Evolutionary conservation across 2,113 vertebrate genomes (phyloP), one percentile per base, ranked within the genome.

Genomic region (Alouatta palliata): DNA sequence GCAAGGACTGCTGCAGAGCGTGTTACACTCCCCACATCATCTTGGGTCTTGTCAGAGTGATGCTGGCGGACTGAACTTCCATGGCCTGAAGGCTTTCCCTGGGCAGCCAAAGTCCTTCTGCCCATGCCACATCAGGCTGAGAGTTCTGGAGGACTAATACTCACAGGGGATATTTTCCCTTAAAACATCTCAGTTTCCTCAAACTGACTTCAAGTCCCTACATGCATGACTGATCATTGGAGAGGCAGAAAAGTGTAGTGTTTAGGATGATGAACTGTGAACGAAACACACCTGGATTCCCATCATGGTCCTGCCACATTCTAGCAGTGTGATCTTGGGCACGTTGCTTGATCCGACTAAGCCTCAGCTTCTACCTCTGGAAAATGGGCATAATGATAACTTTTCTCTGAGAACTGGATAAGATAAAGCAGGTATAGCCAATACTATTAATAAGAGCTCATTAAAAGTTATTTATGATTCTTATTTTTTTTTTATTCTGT

Each of bases 1-100:
- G 1, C 25, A 54, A 58, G 37, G 27, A 32, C 40, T 21, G 0
- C 0, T 45, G 32, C 71, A 61, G n/a, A 85, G 27, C 13, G 6
- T 13, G 10, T 25, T n/a, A 3, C 43, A 16, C 35, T 32, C 12
- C 47, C 3, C 64, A 32, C 11, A 6, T 12, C 30, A 35, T 30
- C 37, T 30, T n/a, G 27, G 40, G 7, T 17, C 56, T 75, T 49
- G 45, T 13, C 27, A 17, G 3, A 25, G 12, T 35, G 27, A 47
- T 25, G 30, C 75, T 66, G 35, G 30, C 54, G 17, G 56, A 25
- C 77, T 35, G 17, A 58, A 23, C 11, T 71, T 75, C 64, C 37
- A 2, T 3, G 2, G 0, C 20, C 40, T 19, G 27, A 86, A 6
- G 25, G 9, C n/a, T 73, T 45, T 61, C 37, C n/a, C 56, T 25